Base-by-base conservation (phyloP, 2,797 vertebrate species). In the Prunella strophiata region DNA sequence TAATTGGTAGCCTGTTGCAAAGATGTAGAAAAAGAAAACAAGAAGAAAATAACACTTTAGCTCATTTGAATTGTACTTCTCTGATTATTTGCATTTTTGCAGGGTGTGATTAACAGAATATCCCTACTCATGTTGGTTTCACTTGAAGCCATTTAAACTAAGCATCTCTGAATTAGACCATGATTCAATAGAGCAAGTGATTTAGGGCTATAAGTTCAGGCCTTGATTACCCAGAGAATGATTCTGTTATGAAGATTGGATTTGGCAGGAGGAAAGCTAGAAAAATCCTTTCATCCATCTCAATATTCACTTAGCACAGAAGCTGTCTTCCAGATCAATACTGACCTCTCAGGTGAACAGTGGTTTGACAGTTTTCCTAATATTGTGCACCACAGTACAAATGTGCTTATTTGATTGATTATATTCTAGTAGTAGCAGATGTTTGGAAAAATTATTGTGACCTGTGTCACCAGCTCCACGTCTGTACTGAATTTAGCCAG, bases 221-320 rank as follows among this genome's bases (percentile, higher is more conserved):
- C 25, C 45, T 93, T 5, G 12, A 22, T 83, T 92, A 89, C 42
- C 48, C 52, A 50, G 52, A 87, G 67, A 66, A 62, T 23, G n/a
- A 59, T 50, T 88, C 82, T 72, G 45, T 90, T 88, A 13, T 58
- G 67, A 81, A 88, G 67, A 61, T 43, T 85, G 17, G 0, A 32
- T 93, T 57, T 57, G 71, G 50, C 83, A 74, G 48, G 9, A 7
- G 45, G 40, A 91, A 90, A 91, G 42, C 27, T 93, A 63, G 55
- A 45, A 93, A 84, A 87, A 82, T 71, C 54, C 40, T 87, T 87
- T 87, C 22, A 61, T 89, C 51, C n/a, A 27, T 90, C 80, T 96
- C 84, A 77, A 3, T 55, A 91, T 63, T 92, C 54, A 55, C 40
- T 81, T 77, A 71, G 30, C 61, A 30, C 25, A 27, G 15, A 76